Base-by-base conservation (phyloP, 1,140 invertebrate genomes). In the Bombus turneri region DNA sequence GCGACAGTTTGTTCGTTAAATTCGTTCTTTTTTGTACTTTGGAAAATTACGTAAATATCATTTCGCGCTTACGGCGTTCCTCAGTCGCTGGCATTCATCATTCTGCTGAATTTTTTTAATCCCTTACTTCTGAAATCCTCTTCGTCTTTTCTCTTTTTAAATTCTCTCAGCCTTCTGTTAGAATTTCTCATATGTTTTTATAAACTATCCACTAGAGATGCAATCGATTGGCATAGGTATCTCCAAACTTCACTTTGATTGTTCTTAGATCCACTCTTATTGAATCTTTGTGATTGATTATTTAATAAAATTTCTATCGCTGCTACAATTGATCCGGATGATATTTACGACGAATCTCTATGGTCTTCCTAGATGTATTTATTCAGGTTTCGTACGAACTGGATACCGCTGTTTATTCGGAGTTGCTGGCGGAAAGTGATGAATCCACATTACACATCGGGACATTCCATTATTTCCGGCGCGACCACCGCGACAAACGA, bases 391-490 rank as follows among this genome's bases (percentile, higher is more conserved):
- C 57, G 37, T 64, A 22, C 37, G 3, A 62, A 64, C 34, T 6
- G 31, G 25, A 37, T 1, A 12, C 13, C 39, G 10, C 4, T 47
- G 43, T 62, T 74, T 82, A 22, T n/a, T 5, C 34, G 10, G 69
- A 76, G 66, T 25, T 57, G 28, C 18, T 22, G 28, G 53, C 34
- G 41, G 80, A 71, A 81, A 80, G 69, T 81, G 85, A 81, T 71
- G 85, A 87, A 89, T 86, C 34, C 62, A 77, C 62, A 72, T 89
- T 90, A 84, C 80, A 57, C 69, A 85, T 59, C 66, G 66, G 76
- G 57, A 43, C 78, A 53, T 80, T 89, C 86, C 69, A 84, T 89
- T 87, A 87, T 90, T 87, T 89, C 82, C 78, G 76, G 66, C 72
- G 74, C 43, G 74, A 78, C 72, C 78, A 62, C 79, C 77, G 66